Conservation (phyloP, 2,797 vertebrate genomes). For the Myotis daubentonii region DNA sequence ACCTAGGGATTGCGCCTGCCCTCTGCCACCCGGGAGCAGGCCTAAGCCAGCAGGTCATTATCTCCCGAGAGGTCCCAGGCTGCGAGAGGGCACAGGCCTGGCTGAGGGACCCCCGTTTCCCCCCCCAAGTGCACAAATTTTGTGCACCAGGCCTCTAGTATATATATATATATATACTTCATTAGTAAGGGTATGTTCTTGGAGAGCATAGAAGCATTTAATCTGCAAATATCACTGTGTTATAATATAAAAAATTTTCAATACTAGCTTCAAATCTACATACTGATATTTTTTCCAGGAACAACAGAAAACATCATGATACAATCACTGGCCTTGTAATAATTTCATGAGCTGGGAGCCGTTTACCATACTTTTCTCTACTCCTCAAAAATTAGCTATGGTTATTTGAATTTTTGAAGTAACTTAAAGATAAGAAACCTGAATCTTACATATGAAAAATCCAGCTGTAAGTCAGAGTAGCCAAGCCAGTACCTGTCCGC, state of each 20-base stretch:
- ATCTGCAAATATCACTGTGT: not conserved
- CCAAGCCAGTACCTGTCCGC: not conserved
- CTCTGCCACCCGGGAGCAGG: too few relatives aligned
- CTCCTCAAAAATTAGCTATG: not conserved
- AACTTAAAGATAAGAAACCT: not conserved
- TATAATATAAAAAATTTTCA: not conserved
- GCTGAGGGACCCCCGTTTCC: too few relatives aligned
- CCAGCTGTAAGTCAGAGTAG: not conserved
- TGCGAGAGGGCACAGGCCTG: too few relatives aligned
- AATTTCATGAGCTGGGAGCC: not conserved
- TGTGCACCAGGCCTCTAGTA: too few relatives aligned
- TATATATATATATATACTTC: not conserved
- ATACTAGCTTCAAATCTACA: not conserved
- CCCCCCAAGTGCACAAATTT: too few relatives aligned
- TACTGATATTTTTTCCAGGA: not conserved
- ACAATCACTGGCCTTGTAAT: not conserved
- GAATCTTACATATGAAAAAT: not conserved
- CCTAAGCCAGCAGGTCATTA: too few relatives aligned
- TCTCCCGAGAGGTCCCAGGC: too few relatives aligned
- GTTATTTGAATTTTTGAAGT: not conserved
- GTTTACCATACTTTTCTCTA: not conserved
- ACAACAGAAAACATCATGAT: not conserved
- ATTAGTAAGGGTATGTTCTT: not conserved
- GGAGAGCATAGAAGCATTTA: not conserved
- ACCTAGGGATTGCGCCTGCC: too few relatives aligned